Base-by-base conservation (phyloP, 2,797 vertebrate species). In the Eutrigla gurnardus region DNA sequence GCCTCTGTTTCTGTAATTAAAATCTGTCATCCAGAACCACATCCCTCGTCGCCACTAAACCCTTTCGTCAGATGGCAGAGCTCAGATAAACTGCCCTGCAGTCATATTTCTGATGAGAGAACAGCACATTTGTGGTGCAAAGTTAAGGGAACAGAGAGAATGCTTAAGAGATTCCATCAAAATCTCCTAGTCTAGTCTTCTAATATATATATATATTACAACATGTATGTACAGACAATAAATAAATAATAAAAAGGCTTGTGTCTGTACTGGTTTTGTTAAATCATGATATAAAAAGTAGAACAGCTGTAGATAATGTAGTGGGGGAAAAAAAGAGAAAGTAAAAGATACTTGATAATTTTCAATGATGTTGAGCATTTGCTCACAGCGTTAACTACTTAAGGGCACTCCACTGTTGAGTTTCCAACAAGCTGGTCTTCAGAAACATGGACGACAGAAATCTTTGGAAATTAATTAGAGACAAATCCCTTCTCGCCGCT, bases 11-110 rank as follows among this genome's bases (percentile, higher is more conserved):
- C 92, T 92, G 91, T 95, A 94, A 95, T 95, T 95, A 95, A 95
- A 95, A 94, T 90, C 94, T 94, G 91, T 93, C 94, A 95, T 93
- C 91, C 94, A 94, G 93, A 95, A 95, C 93, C 90, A 88, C 91
- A 91, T 93, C 84, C 91, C 90, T 86, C 84, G 86, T 91, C 84
- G 85, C 87, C 86, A 78, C 88, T 93, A 94, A 94, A 94, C 87
- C 92, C 90, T 93, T 92, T 88, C 85, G 83, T 94, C 93, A 94
- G 94, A 95, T 94, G 94, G 93, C 88, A 91, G 89, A 75, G 88
- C 89, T 87, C 90, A 91, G 94, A 94, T 94, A 94, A 95, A 93
- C 86, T 90, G 90, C 82, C 89, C 84, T 86, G 88, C 81, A 78
- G 81, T 83, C 75, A 78, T 90, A 85, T 82, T 75, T 80, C 79